These are phyloP conservation scores for Antidorcas marsupialis DNA, from an alignment of 2,113 vertebrate genomes.

Conservation along the genomic window DNA sequence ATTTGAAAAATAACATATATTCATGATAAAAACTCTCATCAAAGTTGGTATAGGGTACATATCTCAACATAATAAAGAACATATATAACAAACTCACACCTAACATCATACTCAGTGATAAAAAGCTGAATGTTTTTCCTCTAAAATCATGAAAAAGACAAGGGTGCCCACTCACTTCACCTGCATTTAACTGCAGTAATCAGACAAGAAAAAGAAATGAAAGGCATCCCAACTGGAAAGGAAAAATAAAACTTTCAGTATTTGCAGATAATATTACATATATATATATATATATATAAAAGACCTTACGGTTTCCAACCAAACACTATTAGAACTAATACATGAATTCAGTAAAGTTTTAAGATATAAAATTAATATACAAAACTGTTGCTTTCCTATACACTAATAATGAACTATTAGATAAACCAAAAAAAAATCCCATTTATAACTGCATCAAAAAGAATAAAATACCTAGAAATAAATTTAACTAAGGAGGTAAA, in stretches of 20 bases:
- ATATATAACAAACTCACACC: background rate
- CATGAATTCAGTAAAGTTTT: background rate
- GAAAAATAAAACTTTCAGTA: background rate
- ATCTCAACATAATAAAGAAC: background rate
- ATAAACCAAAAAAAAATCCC: background rate
- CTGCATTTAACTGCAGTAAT: background rate
- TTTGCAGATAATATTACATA: background rate
- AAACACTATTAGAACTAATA: background rate
- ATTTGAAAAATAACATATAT: background rate
- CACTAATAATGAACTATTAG: background rate
- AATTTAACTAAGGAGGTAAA: background rate
- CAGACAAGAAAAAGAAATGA: background rate
- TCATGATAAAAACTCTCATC: background rate
- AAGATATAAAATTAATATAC: background rate
- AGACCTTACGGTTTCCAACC: background rate
- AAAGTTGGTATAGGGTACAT: background rate
- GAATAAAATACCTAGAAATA: background rate
- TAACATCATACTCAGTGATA: background rate
- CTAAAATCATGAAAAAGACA: background rate
- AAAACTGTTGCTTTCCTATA: background rate
- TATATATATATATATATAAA: background rate
- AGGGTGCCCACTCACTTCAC: background rate
- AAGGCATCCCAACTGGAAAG: background rate
- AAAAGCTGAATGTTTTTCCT: background rate
- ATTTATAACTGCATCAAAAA: background rate